Conservation (phyloP, 2,113 vertebrate species). For the Scomber colias region DNA sequence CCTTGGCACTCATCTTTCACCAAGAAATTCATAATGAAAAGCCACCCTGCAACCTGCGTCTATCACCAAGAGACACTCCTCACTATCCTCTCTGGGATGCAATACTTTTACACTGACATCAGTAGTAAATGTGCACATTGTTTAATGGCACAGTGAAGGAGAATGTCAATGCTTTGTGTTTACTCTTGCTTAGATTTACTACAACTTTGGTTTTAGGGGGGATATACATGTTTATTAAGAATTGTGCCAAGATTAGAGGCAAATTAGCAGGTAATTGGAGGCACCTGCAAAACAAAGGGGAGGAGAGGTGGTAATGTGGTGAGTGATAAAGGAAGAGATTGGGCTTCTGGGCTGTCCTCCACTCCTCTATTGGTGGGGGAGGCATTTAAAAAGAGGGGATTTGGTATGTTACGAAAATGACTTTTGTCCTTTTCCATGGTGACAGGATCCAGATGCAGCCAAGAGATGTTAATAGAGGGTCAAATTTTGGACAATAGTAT, state of each 20-base stretch:
- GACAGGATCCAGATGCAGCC: conserved; percentile 94
- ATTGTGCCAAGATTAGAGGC: conserved; percentile 87
- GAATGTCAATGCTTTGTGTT: conserved; percentile 40
- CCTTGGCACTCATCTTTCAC: conserved; percentile 97
- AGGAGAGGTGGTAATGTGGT: conserved; percentile 83
- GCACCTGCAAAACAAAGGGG: conserved; percentile 89
- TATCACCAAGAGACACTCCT: conserved; percentile 90
- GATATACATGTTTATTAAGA: conserved; percentile 80
- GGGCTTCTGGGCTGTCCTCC: conserved; percentile 62
- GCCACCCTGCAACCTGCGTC: conserved; percentile 94
- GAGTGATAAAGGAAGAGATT: conserved; percentile 68
- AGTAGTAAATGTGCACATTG: conserved; percentile 85
- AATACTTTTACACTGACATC: conserved; percentile 88
- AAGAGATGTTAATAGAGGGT: conserved; percentile 95
- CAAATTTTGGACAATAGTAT: conserved; percentile 92
- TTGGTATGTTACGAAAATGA: conserved; percentile 88
- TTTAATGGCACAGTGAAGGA: conserved; percentile 76
- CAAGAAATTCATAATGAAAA: conserved; percentile 96
- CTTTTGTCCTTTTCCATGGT: conserved; percentile 88
- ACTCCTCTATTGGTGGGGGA: conserved; percentile 81
- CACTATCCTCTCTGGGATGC: conserved; percentile 76
- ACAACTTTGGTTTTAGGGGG: conserved; percentile 42
- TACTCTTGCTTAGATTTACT: conserved; percentile 2
- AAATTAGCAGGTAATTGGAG: conserved; percentile 91
- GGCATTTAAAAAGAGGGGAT: conserved; percentile 78